Percentiles rank a stretch among this genome's conserved stretches.
These are phyloP conservation scores for Hydriomena furcata DNA, from an alignment of 2,888 invertebrate species.

Conservation along the genomic window DNA sequence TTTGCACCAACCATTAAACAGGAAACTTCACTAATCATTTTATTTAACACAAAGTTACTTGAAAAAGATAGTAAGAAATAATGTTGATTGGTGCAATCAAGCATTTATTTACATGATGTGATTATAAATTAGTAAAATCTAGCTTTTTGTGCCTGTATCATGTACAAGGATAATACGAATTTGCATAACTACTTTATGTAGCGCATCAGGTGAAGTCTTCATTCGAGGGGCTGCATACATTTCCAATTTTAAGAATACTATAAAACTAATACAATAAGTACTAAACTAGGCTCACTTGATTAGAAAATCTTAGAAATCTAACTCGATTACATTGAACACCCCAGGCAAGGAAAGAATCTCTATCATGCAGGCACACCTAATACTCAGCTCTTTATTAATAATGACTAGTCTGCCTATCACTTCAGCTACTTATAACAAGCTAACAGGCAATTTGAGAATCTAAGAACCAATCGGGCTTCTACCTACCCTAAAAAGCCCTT, in stretches of 20 bases:
- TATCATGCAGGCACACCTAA: slow-evolving; percentile 38
- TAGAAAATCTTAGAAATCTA: slow-evolving; percentile 29
- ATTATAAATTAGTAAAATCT: not conserved
- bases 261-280: not conserved
- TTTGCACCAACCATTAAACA: not conserved
- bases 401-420: slow-evolving; percentile 47
- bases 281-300: slow-evolving; percentile 18
- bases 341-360: slow-evolving; percentile 45
- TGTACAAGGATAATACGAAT: too few relatives aligned
- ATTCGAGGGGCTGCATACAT: slow-evolving; percentile 10
- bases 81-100: too few relatives aligned
- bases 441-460: slow-evolving; percentile 28
- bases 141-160: slow-evolving; percentile 2
- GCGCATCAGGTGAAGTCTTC: not conserved
- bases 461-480: not conserved
- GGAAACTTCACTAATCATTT: too few relatives aligned
- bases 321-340: slow-evolving; percentile 54
- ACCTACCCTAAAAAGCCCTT: not conserved
- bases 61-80: too few relatives aligned
- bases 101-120: too few relatives aligned
- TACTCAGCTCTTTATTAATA: slow-evolving; percentile 25
- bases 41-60: too few relatives aligned
- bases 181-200: not conserved
- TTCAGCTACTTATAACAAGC: slow-evolving; percentile 57
- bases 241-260: not conserved